phyloP scores from a whole-genome alignment of 2,113 vertebrate genomes.

The Indicator indicator region DNA sequence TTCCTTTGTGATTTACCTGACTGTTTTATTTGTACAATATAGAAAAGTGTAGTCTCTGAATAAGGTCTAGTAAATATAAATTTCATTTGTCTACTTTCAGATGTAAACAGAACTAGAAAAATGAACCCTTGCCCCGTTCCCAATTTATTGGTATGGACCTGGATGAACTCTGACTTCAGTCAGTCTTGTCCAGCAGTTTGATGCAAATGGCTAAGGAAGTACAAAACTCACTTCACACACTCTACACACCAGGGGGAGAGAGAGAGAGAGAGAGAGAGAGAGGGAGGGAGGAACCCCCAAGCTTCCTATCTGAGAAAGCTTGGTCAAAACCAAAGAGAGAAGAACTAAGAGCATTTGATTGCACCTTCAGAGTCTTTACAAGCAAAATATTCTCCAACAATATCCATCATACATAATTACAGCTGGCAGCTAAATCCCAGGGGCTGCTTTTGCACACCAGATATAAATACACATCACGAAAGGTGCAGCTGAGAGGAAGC shows the following conservation, averaged over 20 bases:
- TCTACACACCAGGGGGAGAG: slow-evolving; percentile 14
- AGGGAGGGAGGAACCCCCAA: slow-evolving; percentile 31
- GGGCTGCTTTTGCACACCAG: slow-evolving; percentile 81
- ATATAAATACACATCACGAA: slow-evolving; percentile 88
- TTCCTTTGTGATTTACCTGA: slow-evolving; percentile 80
- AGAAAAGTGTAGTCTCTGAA: slow-evolving; percentile 86
- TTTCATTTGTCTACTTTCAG: slow-evolving; percentile 81
- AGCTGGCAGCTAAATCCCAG: slow-evolving; percentile 80
- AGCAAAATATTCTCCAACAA: slow-evolving; percentile 78
- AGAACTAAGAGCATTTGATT: slow-evolving; percentile 77
- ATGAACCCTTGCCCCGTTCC: slow-evolving; percentile 72
- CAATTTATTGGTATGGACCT: slow-evolving; percentile 70
- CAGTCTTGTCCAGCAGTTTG: slow-evolving; percentile 75
- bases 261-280: neutral
- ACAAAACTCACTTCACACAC: slow-evolving; percentile 65
- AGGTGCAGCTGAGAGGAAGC: slow-evolving; percentile 79
- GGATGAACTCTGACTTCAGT: slow-evolving; percentile 57
- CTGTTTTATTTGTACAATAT: slow-evolving; percentile 85
- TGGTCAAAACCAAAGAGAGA: slow-evolving; percentile 69
- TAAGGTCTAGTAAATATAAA: slow-evolving; percentile 88
- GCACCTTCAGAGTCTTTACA: slow-evolving; percentile 83
- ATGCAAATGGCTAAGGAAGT: slow-evolving; percentile 78
- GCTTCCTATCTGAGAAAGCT: slow-evolving; percentile 71
- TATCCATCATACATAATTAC: slow-evolving; percentile 85
- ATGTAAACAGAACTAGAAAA: slow-evolving; percentile 86